Base-by-base conservation (phyloP, 2,113 vertebrate genomes). In the Cyprinodon variegatus region DNA sequence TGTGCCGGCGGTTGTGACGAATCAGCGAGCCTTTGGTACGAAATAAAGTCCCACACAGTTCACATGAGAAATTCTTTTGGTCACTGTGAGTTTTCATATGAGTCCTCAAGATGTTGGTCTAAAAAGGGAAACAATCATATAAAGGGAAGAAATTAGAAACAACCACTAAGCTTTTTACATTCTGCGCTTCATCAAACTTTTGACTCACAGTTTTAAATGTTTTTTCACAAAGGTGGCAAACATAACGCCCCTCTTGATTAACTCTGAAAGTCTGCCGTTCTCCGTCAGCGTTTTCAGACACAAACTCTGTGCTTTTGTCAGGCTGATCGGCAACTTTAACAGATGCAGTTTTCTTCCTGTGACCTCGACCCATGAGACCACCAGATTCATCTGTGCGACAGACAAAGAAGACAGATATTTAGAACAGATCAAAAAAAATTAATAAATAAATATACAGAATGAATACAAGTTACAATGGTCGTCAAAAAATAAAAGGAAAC, bases 11-110 rank as follows among this genome's bases (percentile, higher is more conserved):
- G 72, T 97, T 97, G 89, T 99, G 98, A 15, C 98, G 95, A 75
- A 99, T 98, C 74, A 99, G 92, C 1, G 98, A 99, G 12, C 98
- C 98, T 93, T 99, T 99, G 74, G 98, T 99, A 75, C 97, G 95
- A 85, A 99, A 99, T 22, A 96, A 95, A 4, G 95, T 96, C 3
- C 93, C 95, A 57, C 98, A 99, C 6, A 98, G 90, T 13, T 96
- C 96, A 86, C 98, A 99, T 62, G 95, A 93, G 17, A 98, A 99
- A 91, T 97, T 96, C 93, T 98, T 99, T 72, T 95, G 95, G 84
- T 96, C 96, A 80, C 96, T 97, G 89, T 99, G 98, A 2, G 97
- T 99, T 88, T 96, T 96, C 95, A 98, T 93, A 85, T 99, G 98
- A 71, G 98, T 97, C 84, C 97, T 97, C 78, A 99, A 94, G 86